These are phyloP conservation scores for Orchesella cincta DNA, from an alignment of 1,140 invertebrate genomes.

Conservation along the genomic window DNA sequence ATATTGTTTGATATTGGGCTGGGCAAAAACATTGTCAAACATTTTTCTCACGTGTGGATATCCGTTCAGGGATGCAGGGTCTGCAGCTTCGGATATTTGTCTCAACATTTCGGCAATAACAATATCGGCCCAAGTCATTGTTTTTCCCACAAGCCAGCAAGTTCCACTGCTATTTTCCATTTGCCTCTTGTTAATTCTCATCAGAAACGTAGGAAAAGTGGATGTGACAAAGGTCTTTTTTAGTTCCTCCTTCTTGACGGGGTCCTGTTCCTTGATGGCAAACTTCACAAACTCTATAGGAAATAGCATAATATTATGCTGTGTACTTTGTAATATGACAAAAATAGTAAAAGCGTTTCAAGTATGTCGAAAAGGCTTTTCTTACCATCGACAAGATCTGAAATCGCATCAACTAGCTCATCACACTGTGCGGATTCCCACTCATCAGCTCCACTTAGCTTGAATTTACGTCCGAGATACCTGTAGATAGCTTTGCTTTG, in stretches of 20 bases:
- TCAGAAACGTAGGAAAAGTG: not conserved
- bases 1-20: not conserved
- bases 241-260: not conserved
- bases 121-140: slow-evolving; percentile 23
- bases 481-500: slow-evolving; percentile 5
- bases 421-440: slow-evolving; percentile 68
- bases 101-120: not conserved
- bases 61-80: not conserved
- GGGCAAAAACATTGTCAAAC: slow-evolving; percentile 13
- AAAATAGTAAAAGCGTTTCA: too few species aligned
- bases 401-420: slow-evolving; percentile 64
- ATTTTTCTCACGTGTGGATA: slow-evolving; percentile 4
- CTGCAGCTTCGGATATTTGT: not conserved
- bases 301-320: not conserved
- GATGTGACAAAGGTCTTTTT: not conserved
- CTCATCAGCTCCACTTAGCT: slow-evolving; percentile 64
- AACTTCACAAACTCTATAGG: not conserved
- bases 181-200: not conserved
- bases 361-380: not conserved
- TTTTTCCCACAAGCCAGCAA: slow-evolving; percentile 10
- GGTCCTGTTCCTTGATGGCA: not conserved
- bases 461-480: slow-evolving; percentile 62
- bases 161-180: not conserved
- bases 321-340: not conserved
- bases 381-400: slow-evolving; percentile 53